A percentile compares a stretch with the other conserved stretches of the same genome.
Conservation (phyloP, 2,888 invertebrate species). For the Chaetogeoica ovagalla region DNA sequence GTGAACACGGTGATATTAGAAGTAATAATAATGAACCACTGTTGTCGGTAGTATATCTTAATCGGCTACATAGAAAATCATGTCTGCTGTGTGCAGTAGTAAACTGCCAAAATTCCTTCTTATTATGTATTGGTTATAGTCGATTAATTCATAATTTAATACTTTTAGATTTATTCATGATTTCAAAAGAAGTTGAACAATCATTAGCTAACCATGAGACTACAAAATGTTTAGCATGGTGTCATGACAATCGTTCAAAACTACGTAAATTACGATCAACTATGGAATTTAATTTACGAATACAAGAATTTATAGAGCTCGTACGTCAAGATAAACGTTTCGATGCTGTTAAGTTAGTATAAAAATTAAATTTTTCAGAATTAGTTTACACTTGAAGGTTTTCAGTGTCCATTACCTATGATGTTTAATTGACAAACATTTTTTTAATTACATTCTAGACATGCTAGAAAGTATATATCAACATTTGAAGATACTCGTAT, state of each 20-base stretch:
- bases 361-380: not conserved
- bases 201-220: constrained; percentile 82
- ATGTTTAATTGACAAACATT: not conserved
- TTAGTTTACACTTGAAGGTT: not conserved
- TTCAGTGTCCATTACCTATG: not conserved
- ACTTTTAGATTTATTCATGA: constrained; percentile 74
- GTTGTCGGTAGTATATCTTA: no score
- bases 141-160: constrained; percentile 18
- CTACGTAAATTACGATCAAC: constrained; percentile 90
- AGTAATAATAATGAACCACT: no score
- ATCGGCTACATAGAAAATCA: no score
- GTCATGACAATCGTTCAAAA: constrained; percentile 94
- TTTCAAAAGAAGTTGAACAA: constrained; percentile 83
- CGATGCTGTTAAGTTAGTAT: constrained; percentile 77
- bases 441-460: constrained; percentile 61
- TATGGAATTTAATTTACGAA: constrained; percentile 91
- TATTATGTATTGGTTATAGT: no score
- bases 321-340: constrained; percentile 82
- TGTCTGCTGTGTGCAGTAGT: no score
- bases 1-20: no score
- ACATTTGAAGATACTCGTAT: constrained; percentile 84
- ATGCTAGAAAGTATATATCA: constrained; percentile 91
- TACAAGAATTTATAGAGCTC: constrained; percentile 93
- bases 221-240: constrained; percentile 88
- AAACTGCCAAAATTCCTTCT: no score